Evolutionary conservation across 2,888 invertebrate species (phyloP).

Genomic region (Eristalis tenax): DNA sequence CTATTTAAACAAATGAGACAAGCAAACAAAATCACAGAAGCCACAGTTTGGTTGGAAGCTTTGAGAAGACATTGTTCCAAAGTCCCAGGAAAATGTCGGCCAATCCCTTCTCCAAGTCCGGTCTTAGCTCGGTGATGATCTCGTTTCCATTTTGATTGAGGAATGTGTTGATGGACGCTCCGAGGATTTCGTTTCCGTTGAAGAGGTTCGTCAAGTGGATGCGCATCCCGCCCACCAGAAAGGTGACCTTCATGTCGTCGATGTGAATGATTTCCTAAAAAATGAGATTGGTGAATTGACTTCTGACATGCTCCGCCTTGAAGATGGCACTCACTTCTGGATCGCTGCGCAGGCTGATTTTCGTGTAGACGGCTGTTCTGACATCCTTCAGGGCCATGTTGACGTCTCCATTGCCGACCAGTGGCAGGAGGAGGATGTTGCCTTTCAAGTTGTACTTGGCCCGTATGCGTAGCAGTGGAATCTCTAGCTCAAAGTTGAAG

Average conservation of each 20-base stretch:
- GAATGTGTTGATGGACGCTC: slow-evolving; percentile 83
- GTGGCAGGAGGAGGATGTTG: slow-evolving; percentile 83
- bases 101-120: slow-evolving; percentile 83
- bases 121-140: slow-evolving; percentile 83
- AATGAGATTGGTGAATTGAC: slow-evolving; percentile 14
- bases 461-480: slow-evolving; percentile 83
- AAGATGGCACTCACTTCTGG: slow-evolving; percentile 76
- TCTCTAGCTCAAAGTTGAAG: slow-evolving; percentile 83
- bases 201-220: slow-evolving; percentile 84
- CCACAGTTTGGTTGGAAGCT: slow-evolving; percentile 84
- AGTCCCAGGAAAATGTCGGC: slow-evolving; percentile 83
- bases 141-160: slow-evolving; percentile 84
- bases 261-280: slow-evolving; percentile 81
- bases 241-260: slow-evolving; percentile 83
- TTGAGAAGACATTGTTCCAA: slow-evolving; percentile 84
- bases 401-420: slow-evolving; percentile 84
- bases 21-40: slow-evolving; percentile 76
- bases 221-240: slow-evolving; percentile 82
- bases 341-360: slow-evolving; percentile 81
- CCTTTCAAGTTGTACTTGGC: slow-evolving; percentile 84
- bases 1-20: slow-evolving; percentile 33
- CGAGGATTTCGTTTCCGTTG: slow-evolving; percentile 85
- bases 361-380: slow-evolving; percentile 82
- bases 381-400: slow-evolving; percentile 83
- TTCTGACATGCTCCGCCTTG: neutral